Conservation (phyloP, 2,888 invertebrate genomes). For the Oligia fasciuncula region DNA sequence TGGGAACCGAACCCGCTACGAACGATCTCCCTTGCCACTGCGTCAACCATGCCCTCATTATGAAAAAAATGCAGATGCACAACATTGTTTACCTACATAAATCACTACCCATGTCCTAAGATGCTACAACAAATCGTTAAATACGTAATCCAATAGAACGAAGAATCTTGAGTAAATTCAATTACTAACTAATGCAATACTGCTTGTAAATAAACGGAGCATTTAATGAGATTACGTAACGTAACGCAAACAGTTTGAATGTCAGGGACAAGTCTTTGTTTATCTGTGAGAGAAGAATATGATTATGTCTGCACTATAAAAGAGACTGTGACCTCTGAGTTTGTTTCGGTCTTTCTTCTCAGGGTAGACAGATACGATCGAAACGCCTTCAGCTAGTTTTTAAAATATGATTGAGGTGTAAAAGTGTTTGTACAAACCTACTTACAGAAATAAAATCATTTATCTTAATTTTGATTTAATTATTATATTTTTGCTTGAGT, state of each 20-base stretch:
- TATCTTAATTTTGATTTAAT: too few relatives aligned
- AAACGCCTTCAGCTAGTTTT: not conserved
- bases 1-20: not conserved
- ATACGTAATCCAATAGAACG: constrained; percentile 57
- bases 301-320: not conserved
- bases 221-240: constrained; percentile 56
- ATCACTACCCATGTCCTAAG: constrained; percentile 13
- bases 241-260: constrained; percentile 1
- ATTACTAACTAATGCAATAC: constrained; percentile 57
- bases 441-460: too few relatives aligned
- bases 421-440: not conserved
- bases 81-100: not conserved
- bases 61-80: not conserved
- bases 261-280: constrained; percentile 11
- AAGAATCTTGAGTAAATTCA: constrained; percentile 62
- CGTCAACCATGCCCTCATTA: not conserved
- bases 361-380: not conserved
- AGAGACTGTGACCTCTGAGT: not conserved
- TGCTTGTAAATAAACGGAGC: constrained; percentile 50
- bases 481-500: too few relatives aligned
- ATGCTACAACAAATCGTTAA: constrained; percentile 31
- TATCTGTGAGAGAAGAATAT: not conserved
- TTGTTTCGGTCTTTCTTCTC: not conserved
- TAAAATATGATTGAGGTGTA: not conserved
- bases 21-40: not conserved